Evolutionary conservation across 2,888 invertebrate species (phyloP), one percentile per base, ranked within the genome.

Genomic region (Phaonia tiefii): DNA sequence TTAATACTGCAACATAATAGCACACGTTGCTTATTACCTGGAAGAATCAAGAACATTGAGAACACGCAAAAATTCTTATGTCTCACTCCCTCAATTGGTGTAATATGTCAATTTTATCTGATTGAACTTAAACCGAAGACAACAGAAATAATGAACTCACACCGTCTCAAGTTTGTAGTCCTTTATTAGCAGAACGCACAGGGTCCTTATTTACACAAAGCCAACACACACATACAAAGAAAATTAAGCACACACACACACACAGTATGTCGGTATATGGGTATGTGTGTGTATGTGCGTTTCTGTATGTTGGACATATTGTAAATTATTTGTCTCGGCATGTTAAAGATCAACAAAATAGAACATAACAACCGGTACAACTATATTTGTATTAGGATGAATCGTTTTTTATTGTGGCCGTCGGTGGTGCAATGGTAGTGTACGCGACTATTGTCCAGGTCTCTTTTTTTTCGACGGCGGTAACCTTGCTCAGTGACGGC

Each of bases 101-200:
- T 78, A 75, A 78, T 81, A 75, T 69, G 72, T 81, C 75, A 81
- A 75, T 81, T 75, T 81, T 81, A 81, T 81, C 81, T 81, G 81
- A 78, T 78, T 78, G 65, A 75, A 75, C 71, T 81, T 67, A 49
- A 80, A 70, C 15, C 56, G 70, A 63, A 54, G 25, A 44, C 46
- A 25, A 67, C 13, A 54, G 67, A 39, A 46, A 73, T 37, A 73
- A 20, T 49, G 51, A 75, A 60, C 51, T 51, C 60, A 46, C 37
- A 74, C 31, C 31, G n/a, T 25, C 22, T 54, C 54, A 54, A 22
- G 20, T 54, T 54, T 54, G 54, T 25, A 25, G 22, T 54, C 54
- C 54, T 54, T 54, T 54, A 54, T 54, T 54, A 54, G 25, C 13
- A 25, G 1, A 13, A 77, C 49, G 54, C 60, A 56, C 10, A 66